These are phyloP conservation scores for Psilanteris sp. DNA, from an alignment of 1,140 invertebrate genomes.

Conservation along the genomic window DNA sequence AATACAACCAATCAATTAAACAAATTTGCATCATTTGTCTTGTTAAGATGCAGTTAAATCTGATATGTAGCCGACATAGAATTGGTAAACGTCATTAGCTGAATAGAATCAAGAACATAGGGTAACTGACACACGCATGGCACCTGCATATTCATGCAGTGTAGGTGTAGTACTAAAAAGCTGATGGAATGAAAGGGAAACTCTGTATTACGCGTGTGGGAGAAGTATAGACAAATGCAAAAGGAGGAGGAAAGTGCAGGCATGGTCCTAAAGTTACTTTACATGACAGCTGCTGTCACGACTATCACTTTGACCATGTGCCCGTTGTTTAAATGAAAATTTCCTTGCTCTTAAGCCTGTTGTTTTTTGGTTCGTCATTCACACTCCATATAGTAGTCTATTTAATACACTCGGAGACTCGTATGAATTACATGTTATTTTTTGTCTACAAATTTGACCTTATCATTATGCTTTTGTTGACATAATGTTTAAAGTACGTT, in stretches of 20 bases:
- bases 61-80: constrained; percentile 10
- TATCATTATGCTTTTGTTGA: no score
- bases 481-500: no score
- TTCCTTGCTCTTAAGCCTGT: constrained; percentile 41
- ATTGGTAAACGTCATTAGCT: constrained; percentile 41
- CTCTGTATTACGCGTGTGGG: constrained; percentile 19
- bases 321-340: constrained; percentile 58
- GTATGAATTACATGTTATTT: constrained; percentile 41
- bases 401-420: constrained; percentile 24
- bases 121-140: constrained; percentile 55
- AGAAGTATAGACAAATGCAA: constrained; percentile 46
- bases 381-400: no score
- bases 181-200: constrained; percentile 20
- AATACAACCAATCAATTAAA: no score
- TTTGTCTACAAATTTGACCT: no score
- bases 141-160: constrained; percentile 62
- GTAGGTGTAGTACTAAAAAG: constrained; percentile 41
- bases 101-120: constrained; percentile 33
- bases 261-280: constrained; percentile 68
- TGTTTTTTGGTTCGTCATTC: constrained; percentile 37
- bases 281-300: constrained; percentile 73
- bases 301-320: constrained; percentile 71
- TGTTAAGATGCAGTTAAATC: no score
- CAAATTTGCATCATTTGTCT: no score
- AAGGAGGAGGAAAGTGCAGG: constrained; percentile 65